Evolutionary conservation across 1,140 invertebrate species (phyloP), one percentile per base, ranked within the genome.

Genomic region (Scaptodrosophila lebanonensis): DNA sequence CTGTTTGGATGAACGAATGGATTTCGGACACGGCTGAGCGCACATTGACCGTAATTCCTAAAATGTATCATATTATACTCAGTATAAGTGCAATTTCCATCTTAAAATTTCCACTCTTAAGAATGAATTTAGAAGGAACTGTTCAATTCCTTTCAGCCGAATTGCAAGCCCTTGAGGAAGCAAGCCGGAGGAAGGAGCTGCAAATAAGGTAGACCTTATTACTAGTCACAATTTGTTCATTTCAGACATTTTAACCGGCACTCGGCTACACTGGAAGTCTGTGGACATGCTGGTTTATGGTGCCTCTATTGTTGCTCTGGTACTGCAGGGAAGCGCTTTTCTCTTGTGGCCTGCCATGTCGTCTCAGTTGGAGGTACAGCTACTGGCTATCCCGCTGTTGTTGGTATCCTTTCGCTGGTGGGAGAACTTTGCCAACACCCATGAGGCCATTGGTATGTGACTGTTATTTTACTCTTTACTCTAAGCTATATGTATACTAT

Each of bases 371-470:
- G 63, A 83, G 27, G 67, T 88, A 8, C 94, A 91, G 89, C 72
- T 91, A 7, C 88, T 94, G 38, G 92, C 93, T 8, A 61, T 93
- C 1, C 88, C 92, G 0, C 79, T 93, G 1, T 70, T 94, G 33
- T 87, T 95, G 2, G 91, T 93, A n/a, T 95, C 94, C 1, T 89
- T 91, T 51, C 91, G 93, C 13, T 96, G 94, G 92, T 96, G 95
- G 95, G 92, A 94, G 77, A 97, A 96, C 87, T 96, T 91, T 83
- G 8, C 90, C 91, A 56, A 88, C 87, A 61, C 87, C 2, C 66
- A 73, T 40, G 63, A 62, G 89, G 44, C 56, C 6, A 64, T 85
- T 18, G 73, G 84, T 85, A 49, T 91, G 89, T 53, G 25, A n/a
- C 2, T 29, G 5, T 5, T 3, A 6, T 8, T 11, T 22, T 7